A percentile compares a stretch with the other conserved stretches of the same genome.
These are phyloP conservation scores for Semicossyphus pulcher DNA, from an alignment of 2,113 vertebrate species.

Conservation along the genomic window DNA sequence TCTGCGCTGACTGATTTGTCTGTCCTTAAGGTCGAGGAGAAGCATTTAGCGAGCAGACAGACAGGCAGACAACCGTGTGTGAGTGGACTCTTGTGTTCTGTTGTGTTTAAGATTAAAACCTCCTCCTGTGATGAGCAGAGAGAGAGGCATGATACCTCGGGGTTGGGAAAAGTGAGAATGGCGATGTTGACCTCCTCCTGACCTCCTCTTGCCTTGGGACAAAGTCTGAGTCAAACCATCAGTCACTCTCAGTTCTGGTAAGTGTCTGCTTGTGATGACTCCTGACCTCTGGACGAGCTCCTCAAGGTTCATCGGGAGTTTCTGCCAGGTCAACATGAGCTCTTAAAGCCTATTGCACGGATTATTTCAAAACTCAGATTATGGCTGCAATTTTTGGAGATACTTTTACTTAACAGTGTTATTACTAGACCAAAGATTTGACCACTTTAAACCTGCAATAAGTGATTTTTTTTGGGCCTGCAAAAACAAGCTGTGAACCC, in stretches of 20 bases:
- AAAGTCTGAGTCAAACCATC: slow-evolving; percentile 51
- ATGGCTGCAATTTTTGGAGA: no score
- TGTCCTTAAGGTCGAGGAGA: not conserved
- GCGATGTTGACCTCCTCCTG: slow-evolving; percentile 24
- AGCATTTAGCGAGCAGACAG: not conserved
- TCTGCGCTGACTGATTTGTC: slow-evolving; percentile 7
- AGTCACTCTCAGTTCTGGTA: slow-evolving; percentile 45
- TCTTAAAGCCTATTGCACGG: not conserved
- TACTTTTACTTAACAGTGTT: no score
- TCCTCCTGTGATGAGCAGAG: not conserved
- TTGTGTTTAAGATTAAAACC: not conserved
- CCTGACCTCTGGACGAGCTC: slow-evolving; percentile 21
- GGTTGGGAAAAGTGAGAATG: slow-evolving; percentile 9
- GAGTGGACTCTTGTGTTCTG: slow-evolving; percentile 6
- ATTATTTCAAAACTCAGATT: no score
- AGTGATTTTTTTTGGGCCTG: no score
- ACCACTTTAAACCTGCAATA: no score
- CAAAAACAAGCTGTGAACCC: no score
- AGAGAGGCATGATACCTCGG: not conserved
- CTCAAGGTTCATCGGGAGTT: slow-evolving; percentile 26
- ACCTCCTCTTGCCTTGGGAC: slow-evolving; percentile 18
- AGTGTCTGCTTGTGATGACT: slow-evolving; percentile 24
- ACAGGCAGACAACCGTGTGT: not conserved
- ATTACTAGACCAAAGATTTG: no score
- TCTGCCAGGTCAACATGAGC: not conserved